Evolutionary conservation across 2,888 invertebrate genomes (phyloP).

Genomic region (Ditula angustiorana): DNA sequence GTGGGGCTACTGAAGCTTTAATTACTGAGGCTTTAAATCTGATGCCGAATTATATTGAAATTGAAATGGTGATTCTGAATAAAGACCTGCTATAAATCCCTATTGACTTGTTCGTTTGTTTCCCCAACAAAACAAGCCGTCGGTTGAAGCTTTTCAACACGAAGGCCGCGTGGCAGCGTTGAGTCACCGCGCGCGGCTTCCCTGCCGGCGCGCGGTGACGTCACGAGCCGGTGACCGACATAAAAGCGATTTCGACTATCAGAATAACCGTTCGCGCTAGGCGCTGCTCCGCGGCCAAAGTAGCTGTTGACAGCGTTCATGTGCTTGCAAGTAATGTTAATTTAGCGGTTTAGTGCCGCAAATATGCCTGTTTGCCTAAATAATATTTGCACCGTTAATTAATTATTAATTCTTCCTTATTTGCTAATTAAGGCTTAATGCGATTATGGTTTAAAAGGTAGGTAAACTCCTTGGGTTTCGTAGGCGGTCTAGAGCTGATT

Average conservation of each 20-base stretch:
- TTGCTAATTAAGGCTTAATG: too few relatives aligned
- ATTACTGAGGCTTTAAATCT: constrained; percentile 2
- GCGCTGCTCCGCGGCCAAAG: constrained; percentile 6
- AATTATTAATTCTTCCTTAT: background rate
- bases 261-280: constrained; percentile 33
- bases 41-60: background rate
- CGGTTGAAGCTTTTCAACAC: constrained; percentile 34
- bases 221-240: constrained; percentile 39
- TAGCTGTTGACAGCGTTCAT: constrained; percentile 21
- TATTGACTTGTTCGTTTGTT: constrained; percentile 24
- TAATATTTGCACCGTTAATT: background rate
- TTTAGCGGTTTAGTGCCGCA: constrained; percentile 12
- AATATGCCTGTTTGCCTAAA: background rate
- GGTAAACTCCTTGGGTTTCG: too few relatives aligned
- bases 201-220: constrained; percentile 41
- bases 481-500: too few relatives aligned
- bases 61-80: background rate
- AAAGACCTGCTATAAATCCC: constrained; percentile 8
- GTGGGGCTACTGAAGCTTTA: too few relatives aligned
- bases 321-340: constrained; percentile 1
- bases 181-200: constrained; percentile 42
- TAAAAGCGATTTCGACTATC: constrained; percentile 35
- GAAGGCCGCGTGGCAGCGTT: constrained; percentile 41
- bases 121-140: constrained; percentile 23
- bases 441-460: too few relatives aligned